Percentiles rank a stretch among this genome's conserved stretches.
phyloP scores from a whole-genome alignment of 2,797 vertebrate genomes.

The Coregonus sp. region DNA sequence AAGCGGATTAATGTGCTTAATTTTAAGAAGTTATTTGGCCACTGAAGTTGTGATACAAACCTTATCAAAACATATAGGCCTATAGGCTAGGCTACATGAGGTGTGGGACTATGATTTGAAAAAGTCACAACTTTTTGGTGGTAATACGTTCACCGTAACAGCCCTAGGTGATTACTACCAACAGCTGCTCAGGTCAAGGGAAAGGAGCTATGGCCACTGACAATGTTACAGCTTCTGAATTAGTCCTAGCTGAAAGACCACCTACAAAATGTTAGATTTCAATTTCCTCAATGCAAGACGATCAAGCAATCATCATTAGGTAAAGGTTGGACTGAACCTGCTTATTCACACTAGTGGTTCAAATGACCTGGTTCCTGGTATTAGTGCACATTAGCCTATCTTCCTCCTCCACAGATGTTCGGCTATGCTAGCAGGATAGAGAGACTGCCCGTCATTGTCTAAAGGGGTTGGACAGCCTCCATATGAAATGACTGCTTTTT shows the following conservation, averaged over 20 bases:
- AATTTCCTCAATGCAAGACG: background rate
- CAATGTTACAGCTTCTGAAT: background rate
- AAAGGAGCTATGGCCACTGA: background rate
- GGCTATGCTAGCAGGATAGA: constrained; percentile 95
- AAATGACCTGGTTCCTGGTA: constrained; percentile 74
- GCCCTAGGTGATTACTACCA: constrained; percentile 72
- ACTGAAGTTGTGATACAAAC: too few relatives aligned
- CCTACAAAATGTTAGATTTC: background rate
- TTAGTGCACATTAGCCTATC: constrained; percentile 79
- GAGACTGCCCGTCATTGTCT: constrained; percentile 65
- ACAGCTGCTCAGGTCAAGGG: constrained; percentile 6
- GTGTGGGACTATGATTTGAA: too few relatives aligned
- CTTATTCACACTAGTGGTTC: background rate
- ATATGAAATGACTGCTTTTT: constrained; percentile 58
- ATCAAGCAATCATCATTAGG: background rate
- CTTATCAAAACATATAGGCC: too few relatives aligned
- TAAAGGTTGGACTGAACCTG: background rate
- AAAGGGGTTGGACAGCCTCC: constrained; percentile 55
- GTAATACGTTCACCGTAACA: too few relatives aligned
- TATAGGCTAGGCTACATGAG: too few relatives aligned
- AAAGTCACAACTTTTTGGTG: too few relatives aligned
- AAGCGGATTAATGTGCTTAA: too few relatives aligned
- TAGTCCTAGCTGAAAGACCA: background rate
- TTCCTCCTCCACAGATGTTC: constrained; percentile 68
- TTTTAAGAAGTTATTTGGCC: too few relatives aligned